Evolutionary conservation across 2,888 invertebrate genomes (phyloP), one percentile per base, ranked within the genome.

Genomic region (Ditula angustiorana): DNA sequence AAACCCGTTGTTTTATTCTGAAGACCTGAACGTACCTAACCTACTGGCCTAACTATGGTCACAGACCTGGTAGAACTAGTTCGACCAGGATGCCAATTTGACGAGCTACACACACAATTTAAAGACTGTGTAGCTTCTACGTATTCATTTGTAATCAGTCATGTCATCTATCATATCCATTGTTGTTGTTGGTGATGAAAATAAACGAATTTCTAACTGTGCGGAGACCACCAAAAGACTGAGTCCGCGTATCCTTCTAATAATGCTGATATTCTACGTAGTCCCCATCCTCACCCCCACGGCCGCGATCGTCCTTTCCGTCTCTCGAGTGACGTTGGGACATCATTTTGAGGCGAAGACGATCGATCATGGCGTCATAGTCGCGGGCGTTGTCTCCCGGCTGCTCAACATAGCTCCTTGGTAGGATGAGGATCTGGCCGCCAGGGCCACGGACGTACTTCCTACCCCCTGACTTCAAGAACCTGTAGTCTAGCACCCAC

Each of bases 401-500:
- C 41, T 76, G 69, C n/a, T 77, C 53, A 58, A 74, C 69, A 65
- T 83, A 71, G 64, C 78, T 77, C 64, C 77, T 82, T 0, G 91
- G 91, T 0, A 91, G 76, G 37, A 92, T 88, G 11, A 91, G 76
- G 64, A 88, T 78, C 65, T 90, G 89, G 0, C 90, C 90, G 0
- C 90, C 89, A 0, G 86, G 85, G 0, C 87, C 83, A 2, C 88
- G 83, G 0, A 82, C 81, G 77, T 89, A 91, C 69, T 88, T 86
- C 41, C 90, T 80, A 5, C 90, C 90, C 0, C 89, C 90, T 0
- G 87, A 80, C 72, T 87, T 89, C 52, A 87, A 66, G 75, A 88
- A 90, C 58, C 91, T 80, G 73, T 88, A 92, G 82, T 92, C 91
- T 16, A 92, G 72, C 35, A 87, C 72, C 76, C 84, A 80, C 7